Evolutionary conservation across 2,888 invertebrate genomes (phyloP), one percentile per base, ranked within the genome.

Genomic region (Drosophila hamatofila): DNA sequence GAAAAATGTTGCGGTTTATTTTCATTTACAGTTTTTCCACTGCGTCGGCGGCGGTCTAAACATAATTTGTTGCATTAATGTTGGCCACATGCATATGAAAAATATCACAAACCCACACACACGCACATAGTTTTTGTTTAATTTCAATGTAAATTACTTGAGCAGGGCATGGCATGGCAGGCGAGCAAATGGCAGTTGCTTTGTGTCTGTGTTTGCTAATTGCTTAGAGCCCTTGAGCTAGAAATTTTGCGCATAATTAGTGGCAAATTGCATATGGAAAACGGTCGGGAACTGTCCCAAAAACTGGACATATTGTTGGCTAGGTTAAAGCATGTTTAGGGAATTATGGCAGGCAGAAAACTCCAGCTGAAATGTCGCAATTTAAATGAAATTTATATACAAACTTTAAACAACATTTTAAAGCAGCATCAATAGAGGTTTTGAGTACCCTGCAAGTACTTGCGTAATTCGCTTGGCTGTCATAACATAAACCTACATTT

Each of bases 21-120:
- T 86, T 86, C 86, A 86, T 89, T 86, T 86, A 77, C 80, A 84
- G 86, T 86, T 83, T 86, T 86, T 74, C 73, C 81, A 62, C 69
- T 56, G 69, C 66, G 67, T 62, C 68, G 62, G 59, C 73, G 44
- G 65, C 77, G 87, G 74, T 81, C 89, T 89, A 89, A 89, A 84
- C 89, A 89, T 89, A 89, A 86, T 86, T 86, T 89, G 86, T 86
- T 86, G 88, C 86, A 87, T 89, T 88, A 88, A 88, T 81, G 84
- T 72, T 86, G 68, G 72, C 84, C 84, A 86, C 81, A 84, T 82
- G 67, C 80, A 83, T 75, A 74, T 77, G 70, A 69, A 76, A 76
- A 80, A 68, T 76, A 54, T 46, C 41, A 66, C 65, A 65, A 30
- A 58, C 27, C 39, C 25, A 48, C 30, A 60, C 23, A 48, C 16